Base-by-base conservation (phyloP, 2,797 vertebrate genomes). In the Anguilla marmorata region DNA sequence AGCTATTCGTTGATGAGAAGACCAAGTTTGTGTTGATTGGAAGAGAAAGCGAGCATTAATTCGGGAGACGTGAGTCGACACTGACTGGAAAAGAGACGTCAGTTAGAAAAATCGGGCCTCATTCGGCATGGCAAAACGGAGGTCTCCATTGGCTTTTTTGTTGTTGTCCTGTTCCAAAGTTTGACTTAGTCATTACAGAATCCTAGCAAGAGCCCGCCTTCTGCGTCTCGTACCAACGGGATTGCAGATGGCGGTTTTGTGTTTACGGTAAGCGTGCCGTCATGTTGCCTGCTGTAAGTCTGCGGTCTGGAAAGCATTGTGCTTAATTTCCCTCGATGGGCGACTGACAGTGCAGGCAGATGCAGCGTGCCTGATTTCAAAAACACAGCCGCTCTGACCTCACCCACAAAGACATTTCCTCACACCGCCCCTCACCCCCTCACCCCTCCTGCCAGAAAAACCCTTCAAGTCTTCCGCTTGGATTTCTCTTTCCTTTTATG, bases 251-350 rank as follows among this genome's bases (percentile, higher is more conserved):
- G 41, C 19, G 21, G 79, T 9, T 82, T 82, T 82, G 45, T 82
- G 79, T 82, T 82, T 82, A 82, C 79, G 45, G 79, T 48, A 82
- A 82, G 79, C 45, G 9, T 82, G 79, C 79, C 45, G 79, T 82
- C 79, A 82, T n/a, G 24, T 82, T 50, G 45, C 19, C 79, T 45
- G 16, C 41, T 37, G 45, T 45, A 82, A 24, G 79, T 82, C 21
- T 82, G 79, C 24, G 45, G 79, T 50, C 79, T 50, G 79, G 45
- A 50, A 24, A 48, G 79, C 16, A 50, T 33, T n/a, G 45, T 6
- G 45, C 45, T 82, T 50, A 24, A 45, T 82, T 50, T 50, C 79
- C 74, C 74, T 50, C 6, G 79, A 45, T 45, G 45, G 45, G 41
- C 79, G 41, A 50, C 79, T 50, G 79, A 48, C 79, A 82, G 74